Conservation (phyloP, 2,797 vertebrate genomes). For the Lophura swinhoii region DNA sequence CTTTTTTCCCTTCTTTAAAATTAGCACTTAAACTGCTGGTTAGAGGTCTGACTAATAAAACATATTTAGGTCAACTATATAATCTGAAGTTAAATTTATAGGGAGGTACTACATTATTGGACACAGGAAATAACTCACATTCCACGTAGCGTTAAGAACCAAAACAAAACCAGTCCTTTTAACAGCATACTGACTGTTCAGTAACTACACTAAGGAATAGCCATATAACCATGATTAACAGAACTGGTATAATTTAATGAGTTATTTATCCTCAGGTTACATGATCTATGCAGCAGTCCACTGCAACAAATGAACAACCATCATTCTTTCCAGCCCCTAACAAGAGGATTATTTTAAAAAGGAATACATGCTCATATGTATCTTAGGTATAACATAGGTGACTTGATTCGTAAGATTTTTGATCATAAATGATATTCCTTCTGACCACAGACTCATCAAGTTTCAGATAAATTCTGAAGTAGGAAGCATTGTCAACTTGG, state of each 20-base stretch:
- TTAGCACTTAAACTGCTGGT: too few species aligned
- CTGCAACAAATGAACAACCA: background rate
- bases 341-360: background rate
- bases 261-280: fast-evolving
- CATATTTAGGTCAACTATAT: background rate
- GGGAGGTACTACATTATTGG: background rate
- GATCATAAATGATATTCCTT: background rate
- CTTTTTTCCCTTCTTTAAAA: background rate
- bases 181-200: background rate
- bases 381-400: background rate
- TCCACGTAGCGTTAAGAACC: background rate
- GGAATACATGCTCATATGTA: fast-evolving
- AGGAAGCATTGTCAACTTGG: background rate
- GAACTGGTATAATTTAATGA: background rate
- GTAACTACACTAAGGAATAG: background rate
- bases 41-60: background rate
- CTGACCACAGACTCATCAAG: background rate
- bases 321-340: background rate
- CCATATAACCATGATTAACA: background rate
- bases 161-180: background rate
- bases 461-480: background rate
- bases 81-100: background rate
- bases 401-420: background rate
- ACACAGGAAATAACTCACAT: background rate
- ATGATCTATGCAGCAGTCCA: background rate